Evolutionary conservation across 2,888 invertebrate genomes (phyloP).

Genomic region (Augochlorella aurata): DNA sequence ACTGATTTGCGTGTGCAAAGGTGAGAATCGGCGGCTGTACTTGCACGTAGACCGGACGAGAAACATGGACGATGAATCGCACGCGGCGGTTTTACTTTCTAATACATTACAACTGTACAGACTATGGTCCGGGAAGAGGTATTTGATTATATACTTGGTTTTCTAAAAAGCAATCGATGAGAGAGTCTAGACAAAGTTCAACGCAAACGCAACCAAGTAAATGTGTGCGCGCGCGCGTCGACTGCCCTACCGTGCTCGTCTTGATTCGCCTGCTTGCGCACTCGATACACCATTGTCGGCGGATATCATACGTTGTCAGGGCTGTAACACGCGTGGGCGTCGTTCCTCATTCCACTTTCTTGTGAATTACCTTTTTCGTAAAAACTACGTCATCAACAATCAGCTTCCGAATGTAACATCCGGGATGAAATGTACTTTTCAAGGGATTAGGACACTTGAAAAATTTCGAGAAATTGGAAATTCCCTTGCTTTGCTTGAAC

Average conservation of each 20-base stretch:
- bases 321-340: conserved; percentile 47
- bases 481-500: background rate
- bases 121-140: conserved; percentile 13
- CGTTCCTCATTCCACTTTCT: conserved; percentile 8
- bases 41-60: conserved; percentile 10
- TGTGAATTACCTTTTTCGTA: conserved; percentile 18
- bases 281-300: conserved; percentile 45
- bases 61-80: conserved; percentile 37
- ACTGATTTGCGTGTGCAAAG: conserved; percentile 50
- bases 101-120: conserved; percentile 24
- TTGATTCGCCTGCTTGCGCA: conserved; percentile 48
- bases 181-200: conserved; percentile 59
- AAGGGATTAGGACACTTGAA: background rate
- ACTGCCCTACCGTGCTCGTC: conserved; percentile 22
- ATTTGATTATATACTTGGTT: conserved; percentile 25
- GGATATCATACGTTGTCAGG: conserved; percentile 50
- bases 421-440: background rate
- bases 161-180: conserved; percentile 61
- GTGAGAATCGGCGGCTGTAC: conserved; percentile 40
- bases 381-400: background rate
- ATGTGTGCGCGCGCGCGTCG: conserved; percentile 68
- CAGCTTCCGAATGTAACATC: background rate
- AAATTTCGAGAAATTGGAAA: background rate
- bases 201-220: conserved; percentile 70
- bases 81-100: conserved; percentile 11